Base-by-base conservation (phyloP, 2,888 invertebrate genomes). In the Crioceris asparagi region DNA sequence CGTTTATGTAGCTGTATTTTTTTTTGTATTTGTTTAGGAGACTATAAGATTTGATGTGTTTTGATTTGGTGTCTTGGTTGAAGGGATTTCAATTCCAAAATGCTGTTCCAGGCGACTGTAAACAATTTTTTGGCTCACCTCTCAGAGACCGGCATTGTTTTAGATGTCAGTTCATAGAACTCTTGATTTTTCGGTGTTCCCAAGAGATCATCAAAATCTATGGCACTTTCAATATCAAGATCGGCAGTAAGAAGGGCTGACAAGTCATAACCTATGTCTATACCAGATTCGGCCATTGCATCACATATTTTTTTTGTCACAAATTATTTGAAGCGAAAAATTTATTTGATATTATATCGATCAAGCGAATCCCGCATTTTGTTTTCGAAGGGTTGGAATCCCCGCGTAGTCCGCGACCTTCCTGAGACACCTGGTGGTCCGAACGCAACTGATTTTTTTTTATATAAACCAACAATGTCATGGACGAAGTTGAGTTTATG, bases 191-290 rank as follows among this genome's bases (percentile, higher is more conserved):
- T 69, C 36, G 66, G 64, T 29, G 65, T 66, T 37, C 67, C 63
- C 40, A 70, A 54, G 45, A 71, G 59, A 44, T 71, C 70, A 39
- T 69, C 67, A 29, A 71, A 66, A 56, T 65, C 65, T 40, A 64
- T 61, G 47, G 65, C 62, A 55, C 65, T 65, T 50, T 69, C 68
- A 41, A 67, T 59, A 48, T 69, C 68, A 45, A 69, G 63, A 49
- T 68, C 68, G 49, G 67, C 68, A 37, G 63, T 65, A 30, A 62
- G 50, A 35, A 71, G 65, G 42, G 74, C 70, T 42, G 68, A 65
- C 46, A 77, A 65, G 60, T 77, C 77, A 54, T 75, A 77, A 43
- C 74, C 75, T 58, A 77, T 66, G 60, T 77, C 77, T 47, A 77
- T 73, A 18, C 77, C 77, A 29, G 76, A 76, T 54, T 77, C 77